Base-by-base conservation (phyloP, 2,113 vertebrate species). In the Tyrannus savana region DNA sequence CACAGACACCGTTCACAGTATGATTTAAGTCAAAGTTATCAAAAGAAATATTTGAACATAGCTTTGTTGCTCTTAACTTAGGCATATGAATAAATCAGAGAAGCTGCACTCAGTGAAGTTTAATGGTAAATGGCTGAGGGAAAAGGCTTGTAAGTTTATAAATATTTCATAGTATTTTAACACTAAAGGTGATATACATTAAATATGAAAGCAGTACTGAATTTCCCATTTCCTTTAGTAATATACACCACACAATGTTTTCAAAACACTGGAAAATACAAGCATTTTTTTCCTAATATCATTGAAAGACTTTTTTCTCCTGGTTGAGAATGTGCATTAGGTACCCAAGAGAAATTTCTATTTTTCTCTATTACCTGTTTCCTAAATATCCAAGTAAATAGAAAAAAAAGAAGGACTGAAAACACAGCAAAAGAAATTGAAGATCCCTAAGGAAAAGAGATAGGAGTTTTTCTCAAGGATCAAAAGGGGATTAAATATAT, bases 151-250 rank as follows among this genome's bases (percentile, higher is more conserved):
- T 81, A 86, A 75, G 35, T n/a, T 53, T 67, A 94, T 89, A 91
- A 94, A 74, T 82, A 89, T 64, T 93, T 76, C 9, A 91, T 39
- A 35, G 12, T 53, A 73, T 80, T 85, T 55, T 93, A 96, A 91
- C 69, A 63, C 46, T 59, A 82, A 84, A 91, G 60, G 27, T 33
- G 16, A 12, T 64, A 55, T 53, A 74, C 3, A 79, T 91, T 83
- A 96, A 94, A 86, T 85, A 95, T 82, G 66, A 87, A 95, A 90
- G n/a, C 6, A 25, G 6, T 62, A 74, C 15, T 39, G 30, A 89
- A 59, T 67, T 89, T 87, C 46, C n/a, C 25, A 53, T 22, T 78
- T 78, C 62, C 22, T 58, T 55, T 37, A 86, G 47, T 64, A 93
- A 92, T 92, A 86, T 14, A 59, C 22, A 58, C 28, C n/a, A 85